Conservation (phyloP, 1,140 invertebrate species). For the Papilio aristodemus region DNA sequence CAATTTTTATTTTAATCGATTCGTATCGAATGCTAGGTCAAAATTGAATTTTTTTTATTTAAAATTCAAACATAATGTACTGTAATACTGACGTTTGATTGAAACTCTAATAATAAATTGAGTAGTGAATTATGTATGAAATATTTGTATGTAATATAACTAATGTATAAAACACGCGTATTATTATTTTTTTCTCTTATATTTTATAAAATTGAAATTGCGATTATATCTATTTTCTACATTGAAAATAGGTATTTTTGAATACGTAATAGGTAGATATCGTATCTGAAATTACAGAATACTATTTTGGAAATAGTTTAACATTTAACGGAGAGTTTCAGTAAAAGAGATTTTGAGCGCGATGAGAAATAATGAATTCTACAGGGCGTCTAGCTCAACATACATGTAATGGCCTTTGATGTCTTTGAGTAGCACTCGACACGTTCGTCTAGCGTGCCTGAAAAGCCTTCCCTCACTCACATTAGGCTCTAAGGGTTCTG, state of each 20-base stretch:
- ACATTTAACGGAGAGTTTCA: slow-evolving; percentile 1
- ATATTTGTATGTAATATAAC: no score
- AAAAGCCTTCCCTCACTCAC: slow-evolving; percentile 32
- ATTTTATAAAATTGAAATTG: no score
- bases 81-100: no score
- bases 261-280: no score
- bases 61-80: background rate
- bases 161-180: no score
- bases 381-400: slow-evolving; percentile 5
- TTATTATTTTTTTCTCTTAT: no score
- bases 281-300: background rate
- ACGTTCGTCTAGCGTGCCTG: slow-evolving; percentile 36
- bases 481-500: slow-evolving; percentile 37
- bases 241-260: no score
- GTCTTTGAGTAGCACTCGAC: slow-evolving; percentile 39
- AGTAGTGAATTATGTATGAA: no score
- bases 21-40: background rate
- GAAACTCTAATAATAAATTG: no score
- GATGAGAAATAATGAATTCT: slow-evolving; percentile 27
- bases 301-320: slow-evolving; percentile 9
- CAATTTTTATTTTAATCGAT: background rate
- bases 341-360: slow-evolving; percentile 24
- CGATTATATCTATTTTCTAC: no score
- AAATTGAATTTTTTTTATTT: background rate
- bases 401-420: slow-evolving; percentile 36